Conservation (phyloP, 2,113 vertebrate genomes). For the Xerus inauris region DNA sequence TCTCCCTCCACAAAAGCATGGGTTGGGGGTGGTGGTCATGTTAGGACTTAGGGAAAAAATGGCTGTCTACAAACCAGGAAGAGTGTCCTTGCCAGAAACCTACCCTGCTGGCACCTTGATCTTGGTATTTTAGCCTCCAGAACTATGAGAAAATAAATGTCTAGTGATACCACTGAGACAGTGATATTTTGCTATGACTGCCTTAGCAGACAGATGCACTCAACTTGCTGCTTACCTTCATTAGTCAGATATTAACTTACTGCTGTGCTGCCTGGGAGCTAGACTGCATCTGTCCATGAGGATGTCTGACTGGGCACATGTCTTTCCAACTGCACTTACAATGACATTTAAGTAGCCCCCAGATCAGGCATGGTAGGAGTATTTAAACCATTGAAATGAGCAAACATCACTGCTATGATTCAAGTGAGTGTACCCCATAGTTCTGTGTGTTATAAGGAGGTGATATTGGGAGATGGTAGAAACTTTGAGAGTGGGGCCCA, state of each 20-base stretch:
- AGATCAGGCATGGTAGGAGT: background rate
- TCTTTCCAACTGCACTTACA: background rate
- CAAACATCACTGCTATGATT: background rate
- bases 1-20: background rate
- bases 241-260: background rate
- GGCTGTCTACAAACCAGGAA: background rate
- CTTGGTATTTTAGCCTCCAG: background rate
- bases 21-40: background rate
- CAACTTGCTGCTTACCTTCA: background rate
- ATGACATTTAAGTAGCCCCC: background rate
- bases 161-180: background rate
- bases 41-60: background rate
- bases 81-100: background rate
- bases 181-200: background rate
- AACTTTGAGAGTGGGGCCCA: background rate
- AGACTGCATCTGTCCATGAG: background rate
- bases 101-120: background rate
- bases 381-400: background rate
- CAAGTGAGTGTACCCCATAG: background rate
- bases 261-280: background rate
- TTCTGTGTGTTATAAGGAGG: fast-evolving
- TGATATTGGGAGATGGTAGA: background rate
- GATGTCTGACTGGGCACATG: background rate
- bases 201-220: background rate
- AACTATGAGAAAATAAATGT: background rate